These are phyloP conservation scores for Julus scandinavius DNA, from an alignment of 2,888 invertebrate species.

Conservation along the genomic window DNA sequence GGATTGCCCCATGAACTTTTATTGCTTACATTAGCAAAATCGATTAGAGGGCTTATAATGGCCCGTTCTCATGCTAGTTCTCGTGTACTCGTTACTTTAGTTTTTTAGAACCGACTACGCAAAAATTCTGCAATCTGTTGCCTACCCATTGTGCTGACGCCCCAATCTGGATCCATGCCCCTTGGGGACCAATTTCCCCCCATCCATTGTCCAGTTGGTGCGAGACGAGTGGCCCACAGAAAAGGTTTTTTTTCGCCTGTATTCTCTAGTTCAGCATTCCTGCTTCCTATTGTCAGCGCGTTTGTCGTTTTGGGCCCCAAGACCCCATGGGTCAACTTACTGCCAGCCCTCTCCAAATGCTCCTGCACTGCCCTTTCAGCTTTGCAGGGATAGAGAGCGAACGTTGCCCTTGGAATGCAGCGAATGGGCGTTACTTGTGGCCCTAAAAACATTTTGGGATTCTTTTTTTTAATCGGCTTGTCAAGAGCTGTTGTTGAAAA, in stretches of 20 bases:
- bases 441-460: background rate
- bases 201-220: background rate
- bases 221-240: constrained; percentile 2
- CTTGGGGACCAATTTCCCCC: background rate
- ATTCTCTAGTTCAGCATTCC: background rate
- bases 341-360: background rate
- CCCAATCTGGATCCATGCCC: constrained; percentile 5
- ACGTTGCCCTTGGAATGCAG: background rate
- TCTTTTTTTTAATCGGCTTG: no score
- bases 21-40: constrained; percentile 12
- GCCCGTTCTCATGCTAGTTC: background rate
- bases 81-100: background rate
- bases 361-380: constrained; percentile 4
- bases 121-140: constrained; percentile 13
- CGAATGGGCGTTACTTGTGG: background rate
- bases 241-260: background rate
- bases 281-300: constrained; percentile 8
- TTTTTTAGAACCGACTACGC: background rate
- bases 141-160: background rate
- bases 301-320: background rate
- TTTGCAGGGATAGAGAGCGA: background rate
- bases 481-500: no score
- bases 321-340: background rate
- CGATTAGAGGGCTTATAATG: constrained; percentile 25
- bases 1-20: background rate